A percentile compares a stretch with the other conserved stretches of the same genome.
These are phyloP conservation scores for Heliocidaris erythrogramma DNA, from an alignment of 35 echinoderm and acorn worm genomes.

Conservation along the genomic window DNA sequence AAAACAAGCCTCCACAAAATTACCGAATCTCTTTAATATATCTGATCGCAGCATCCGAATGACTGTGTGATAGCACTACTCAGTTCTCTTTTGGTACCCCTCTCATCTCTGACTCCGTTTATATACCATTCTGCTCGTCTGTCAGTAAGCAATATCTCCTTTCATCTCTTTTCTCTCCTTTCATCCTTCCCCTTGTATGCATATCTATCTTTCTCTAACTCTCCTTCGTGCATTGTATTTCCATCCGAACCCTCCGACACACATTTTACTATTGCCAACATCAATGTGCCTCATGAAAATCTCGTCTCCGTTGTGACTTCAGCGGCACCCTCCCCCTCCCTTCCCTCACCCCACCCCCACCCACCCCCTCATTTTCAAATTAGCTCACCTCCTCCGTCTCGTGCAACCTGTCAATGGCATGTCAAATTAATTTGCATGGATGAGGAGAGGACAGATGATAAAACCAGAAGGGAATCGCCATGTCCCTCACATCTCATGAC, in stretches of 20 bases:
- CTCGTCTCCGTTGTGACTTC: neutral
- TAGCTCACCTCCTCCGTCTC: neutral
- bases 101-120: no score
- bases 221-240: no score
- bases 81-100: no score
- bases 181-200: no score
- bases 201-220: no score
- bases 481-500: constrained; percentile 18
- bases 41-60: no score
- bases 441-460: constrained; percentile 41
- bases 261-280: neutral
- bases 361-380: neutral
- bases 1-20: no score
- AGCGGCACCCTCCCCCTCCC: no score
- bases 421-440: constrained; percentile 53
- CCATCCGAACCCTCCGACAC: neutral
- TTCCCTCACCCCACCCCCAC: no score
- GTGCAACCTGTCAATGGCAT: neutral
- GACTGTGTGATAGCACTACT: no score
- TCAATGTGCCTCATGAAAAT: neutral
- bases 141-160: neutral
- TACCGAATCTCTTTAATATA: no score
- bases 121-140: no score
- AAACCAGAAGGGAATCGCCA: constrained; percentile 40
- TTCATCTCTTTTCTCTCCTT: neutral